phyloP scores from a whole-genome alignment of 2,797 vertebrate species.

The Periparus ater region DNA sequence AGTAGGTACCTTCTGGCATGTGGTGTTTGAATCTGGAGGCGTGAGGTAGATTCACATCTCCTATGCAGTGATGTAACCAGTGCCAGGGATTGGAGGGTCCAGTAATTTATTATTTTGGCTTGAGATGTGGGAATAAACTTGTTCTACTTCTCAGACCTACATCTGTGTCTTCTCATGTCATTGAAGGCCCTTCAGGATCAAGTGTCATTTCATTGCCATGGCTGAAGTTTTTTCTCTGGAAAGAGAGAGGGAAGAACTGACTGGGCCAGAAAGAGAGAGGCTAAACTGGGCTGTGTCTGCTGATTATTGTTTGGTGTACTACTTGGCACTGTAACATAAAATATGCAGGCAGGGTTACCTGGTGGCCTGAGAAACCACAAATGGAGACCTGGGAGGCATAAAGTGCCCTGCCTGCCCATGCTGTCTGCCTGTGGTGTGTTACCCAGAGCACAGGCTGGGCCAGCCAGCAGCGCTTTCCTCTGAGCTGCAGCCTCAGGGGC shows the following conservation, averaged over 20 bases:
- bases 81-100: background rate
- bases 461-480: background rate
- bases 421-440: background rate
- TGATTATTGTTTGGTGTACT: background rate
- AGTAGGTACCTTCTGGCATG: background rate
- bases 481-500: background rate
- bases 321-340: background rate
- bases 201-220: background rate
- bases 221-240: background rate
- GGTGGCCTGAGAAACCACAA: background rate
- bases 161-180: background rate
- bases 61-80: background rate
- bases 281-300: background rate
- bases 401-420: rapidly evolving
- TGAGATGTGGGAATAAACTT: background rate
- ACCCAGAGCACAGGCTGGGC: background rate
- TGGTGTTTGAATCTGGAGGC: background rate
- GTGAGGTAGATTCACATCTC: rapidly evolving
- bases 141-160: background rate
- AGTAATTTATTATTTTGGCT: background rate
- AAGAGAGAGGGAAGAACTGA: background rate
- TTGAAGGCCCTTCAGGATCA: background rate
- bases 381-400: no score
- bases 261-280: background rate
- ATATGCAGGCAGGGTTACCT: background rate